Evolutionary conservation across 2,888 invertebrate species (phyloP).

Genomic region (Eristalinus sepulchralis): DNA sequence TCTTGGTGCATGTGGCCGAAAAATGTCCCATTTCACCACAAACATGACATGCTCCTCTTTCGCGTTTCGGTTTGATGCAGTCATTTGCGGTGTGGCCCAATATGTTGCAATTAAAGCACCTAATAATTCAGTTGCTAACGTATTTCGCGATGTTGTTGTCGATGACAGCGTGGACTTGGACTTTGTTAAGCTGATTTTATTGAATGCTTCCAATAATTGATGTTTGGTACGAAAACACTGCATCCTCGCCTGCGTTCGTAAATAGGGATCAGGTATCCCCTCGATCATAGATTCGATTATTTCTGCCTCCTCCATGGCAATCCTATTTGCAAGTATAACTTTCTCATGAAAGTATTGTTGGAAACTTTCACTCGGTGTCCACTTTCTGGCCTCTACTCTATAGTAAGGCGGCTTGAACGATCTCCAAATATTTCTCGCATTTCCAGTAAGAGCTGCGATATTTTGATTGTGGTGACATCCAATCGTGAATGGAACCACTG

Average conservation of each 20-base stretch:
- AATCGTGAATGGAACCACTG: too few species aligned
- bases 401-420: neutral
- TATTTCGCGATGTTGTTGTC: neutral
- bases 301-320: slow-evolving; percentile 72
- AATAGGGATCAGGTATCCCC: slow-evolving; percentile 40
- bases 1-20: too few species aligned
- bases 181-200: neutral
- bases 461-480: neutral
- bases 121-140: neutral
- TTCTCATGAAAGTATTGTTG: too few species aligned
- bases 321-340: too few species aligned
- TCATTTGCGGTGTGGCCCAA: slow-evolving; percentile 28
- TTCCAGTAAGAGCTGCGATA: neutral
- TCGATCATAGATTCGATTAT: slow-evolving; percentile 64
- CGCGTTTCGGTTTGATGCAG: slow-evolving; percentile 18
- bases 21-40: too few species aligned
- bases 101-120: slow-evolving; percentile 26
- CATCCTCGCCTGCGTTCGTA: slow-evolving; percentile 38
- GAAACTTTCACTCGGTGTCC: neutral
- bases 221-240: too few species aligned
- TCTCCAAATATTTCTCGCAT: slow-evolving; percentile 16
- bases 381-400: slow-evolving; percentile 7
- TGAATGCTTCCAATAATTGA: too few species aligned
- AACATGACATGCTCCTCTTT: too few species aligned
- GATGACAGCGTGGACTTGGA: neutral